Base-by-base conservation (phyloP, 2,888 invertebrate species). In the Rhagonycha fulva region DNA sequence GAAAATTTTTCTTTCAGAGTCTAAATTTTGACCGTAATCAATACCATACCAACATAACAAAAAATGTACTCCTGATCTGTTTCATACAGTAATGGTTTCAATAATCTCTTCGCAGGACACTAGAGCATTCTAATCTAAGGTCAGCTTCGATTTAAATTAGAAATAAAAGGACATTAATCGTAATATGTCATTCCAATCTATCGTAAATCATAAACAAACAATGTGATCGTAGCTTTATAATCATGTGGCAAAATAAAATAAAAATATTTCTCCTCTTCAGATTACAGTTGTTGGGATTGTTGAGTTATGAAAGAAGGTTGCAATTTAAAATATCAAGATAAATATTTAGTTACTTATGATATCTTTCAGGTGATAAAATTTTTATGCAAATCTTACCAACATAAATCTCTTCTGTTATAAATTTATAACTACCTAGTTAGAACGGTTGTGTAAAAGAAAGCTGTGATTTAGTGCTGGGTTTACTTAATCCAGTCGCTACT, bases 381-480 rank as follows among this genome's bases (percentile, higher is more conserved):
- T 77, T 77, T 77, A 77, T 77, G 77, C 77, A 77, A 77, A 77
- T 72, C 66, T 4, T 68, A 14, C 12, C 12, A 60, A 23, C 68
- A 77, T 77, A 77, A 77, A 77, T 77, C 77, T 75, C 69, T 60
- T 9, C n/a, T 14, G 71, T 30, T 62, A n/a, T 61, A 75, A 72
- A 77, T 77, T 77, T 77, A 77, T 69, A 47, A 32, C 75, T 74
- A 73, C 68, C 76, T 60, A 67, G 61, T 61, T 71, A 68, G 68
- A 47, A 75, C 62, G 30, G 61, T 68, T 62, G 30, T 73, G 67
- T 68, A 26, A 63, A 62, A 62, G 28, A 19, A 14, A 71, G 23
- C 66, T 63, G 47, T 75, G 77, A 77, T 77, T 75, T 77, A 77
- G 47, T 70, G 76, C 61, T 32, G 32, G 62, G 68, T 70, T 76